A percentile compares a stretch with the other conserved stretches of the same genome.
phyloP scores from a whole-genome alignment of 2,797 vertebrate genomes.

The Brachyalestes nurse region DNA sequence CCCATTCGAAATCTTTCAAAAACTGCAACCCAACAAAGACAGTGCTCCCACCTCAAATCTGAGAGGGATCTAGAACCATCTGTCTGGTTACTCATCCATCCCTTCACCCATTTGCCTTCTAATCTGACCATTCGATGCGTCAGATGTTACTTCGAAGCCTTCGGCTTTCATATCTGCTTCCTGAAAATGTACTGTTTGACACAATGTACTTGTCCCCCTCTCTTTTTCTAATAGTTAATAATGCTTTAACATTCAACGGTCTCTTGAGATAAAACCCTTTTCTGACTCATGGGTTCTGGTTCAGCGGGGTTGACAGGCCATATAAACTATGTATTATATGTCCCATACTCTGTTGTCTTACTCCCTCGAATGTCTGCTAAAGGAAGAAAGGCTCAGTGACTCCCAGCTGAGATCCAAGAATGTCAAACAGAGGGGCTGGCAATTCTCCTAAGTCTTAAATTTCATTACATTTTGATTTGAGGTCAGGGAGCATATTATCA shows the following conservation, averaged over 20 bases:
- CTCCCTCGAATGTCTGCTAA: constrained; percentile 30
- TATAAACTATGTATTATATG: no score
- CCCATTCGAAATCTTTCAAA: constrained; percentile 61
- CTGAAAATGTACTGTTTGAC: neutral
- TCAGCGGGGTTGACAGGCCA: no score
- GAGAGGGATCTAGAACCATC: constrained; percentile 51
- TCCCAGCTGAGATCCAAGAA: constrained; percentile 51
- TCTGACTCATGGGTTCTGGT: no score
- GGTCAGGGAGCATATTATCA: constrained; percentile 31
- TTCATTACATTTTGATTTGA: constrained; percentile 52
- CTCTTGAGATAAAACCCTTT: constrained; percentile 23
- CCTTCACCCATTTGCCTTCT: constrained; percentile 7
- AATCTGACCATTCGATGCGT: constrained; percentile 33
- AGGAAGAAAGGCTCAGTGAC: constrained; percentile 25
- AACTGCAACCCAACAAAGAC: constrained; percentile 45
- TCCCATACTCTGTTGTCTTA: constrained; percentile 46
- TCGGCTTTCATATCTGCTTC: neutral
- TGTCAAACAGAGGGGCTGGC: constrained; percentile 42
- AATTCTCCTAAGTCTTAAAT: constrained; percentile 40
- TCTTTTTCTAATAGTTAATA: neutral
- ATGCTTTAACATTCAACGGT: constrained; percentile 3
- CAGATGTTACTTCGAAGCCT: neutral
- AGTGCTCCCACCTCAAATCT: constrained; percentile 22
- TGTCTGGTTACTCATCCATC: constrained; percentile 39
- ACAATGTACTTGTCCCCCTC: neutral